These are phyloP conservation scores for Cryptus armator DNA, from an alignment of 2,888 invertebrate genomes.

Conservation along the genomic window DNA sequence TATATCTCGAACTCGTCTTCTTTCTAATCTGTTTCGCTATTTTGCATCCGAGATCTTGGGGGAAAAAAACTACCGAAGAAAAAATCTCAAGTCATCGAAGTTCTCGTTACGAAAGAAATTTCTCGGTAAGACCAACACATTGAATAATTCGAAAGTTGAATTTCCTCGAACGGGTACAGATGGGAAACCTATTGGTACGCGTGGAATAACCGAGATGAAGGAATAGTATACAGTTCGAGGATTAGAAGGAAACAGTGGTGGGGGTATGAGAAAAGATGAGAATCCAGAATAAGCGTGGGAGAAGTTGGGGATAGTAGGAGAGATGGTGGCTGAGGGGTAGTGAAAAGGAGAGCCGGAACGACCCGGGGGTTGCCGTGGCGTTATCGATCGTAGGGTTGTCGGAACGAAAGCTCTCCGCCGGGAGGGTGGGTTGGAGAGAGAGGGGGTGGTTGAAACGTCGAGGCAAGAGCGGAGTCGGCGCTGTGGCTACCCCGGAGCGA, in stretches of 20 bases:
- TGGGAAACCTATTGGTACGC: not conserved
- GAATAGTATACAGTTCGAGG: too few species aligned
- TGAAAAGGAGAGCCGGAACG: conserved; percentile 75
- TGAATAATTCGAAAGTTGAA: not conserved
- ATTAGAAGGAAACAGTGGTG: conserved; percentile 12
- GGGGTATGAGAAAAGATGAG: conserved; percentile 41
- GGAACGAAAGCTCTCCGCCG: conserved; percentile 72
- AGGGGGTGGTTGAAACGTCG: not conserved
- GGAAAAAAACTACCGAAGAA: too few species aligned
- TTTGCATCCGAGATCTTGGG: not conserved
- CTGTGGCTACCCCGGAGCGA: conserved; percentile 39
- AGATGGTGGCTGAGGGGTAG: conserved; percentile 31
- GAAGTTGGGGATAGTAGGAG: conserved; percentile 7
- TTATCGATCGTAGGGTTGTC: conserved; percentile 80
- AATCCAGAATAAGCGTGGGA: conserved; percentile 37
- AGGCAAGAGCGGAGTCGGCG: conserved; percentile 34
- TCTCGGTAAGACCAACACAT: too few species aligned
- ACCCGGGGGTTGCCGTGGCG: conserved; percentile 81
- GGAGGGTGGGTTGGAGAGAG: conserved; percentile 14
- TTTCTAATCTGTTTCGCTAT: not conserved
- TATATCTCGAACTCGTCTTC: not conserved
- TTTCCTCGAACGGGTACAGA: not conserved
- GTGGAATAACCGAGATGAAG: too few species aligned
- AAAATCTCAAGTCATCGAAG: too few species aligned
- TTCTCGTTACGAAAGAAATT: too few species aligned